Base-by-base conservation (phyloP, 1,140 invertebrate species). In the Eriocheir sinensis region DNA sequence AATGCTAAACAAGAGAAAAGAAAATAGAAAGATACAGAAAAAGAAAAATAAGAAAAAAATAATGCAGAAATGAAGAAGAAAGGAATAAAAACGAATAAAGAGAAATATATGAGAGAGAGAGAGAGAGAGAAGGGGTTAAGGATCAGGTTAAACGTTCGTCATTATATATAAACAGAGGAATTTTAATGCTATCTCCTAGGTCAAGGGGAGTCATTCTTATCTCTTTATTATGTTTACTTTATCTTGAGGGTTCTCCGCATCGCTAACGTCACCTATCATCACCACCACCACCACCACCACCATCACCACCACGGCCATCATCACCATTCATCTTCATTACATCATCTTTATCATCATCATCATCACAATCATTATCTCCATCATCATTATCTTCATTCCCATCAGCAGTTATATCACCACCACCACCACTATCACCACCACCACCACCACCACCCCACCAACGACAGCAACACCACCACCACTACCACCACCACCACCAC, bases 51-150 rank as follows among this genome's bases (percentile, higher is more conserved):
- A n/a, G n/a, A n/a, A n/a, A n/a, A n/a, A n/a, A n/a, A n/a, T n/a
- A n/a, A n/a, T n/a, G n/a, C n/a, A n/a, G n/a, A n/a, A n/a, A n/a
- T n/a, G 60, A 72, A 21, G n/a, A 21, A 72, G 60, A 72, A n/a
- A 72, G 60, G n/a, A n/a, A 72, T 4, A 72, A 21, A 72, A 21
- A 72, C 4, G 6, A n/a, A 72, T 12, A 72, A n/a, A 72, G 60
- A 72, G 60, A 72, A n/a, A 72, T 21, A 72, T n/a, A n/a, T n/a
- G n/a, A 72, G 60, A 72, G 60, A 72, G 60, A 72, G 60, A 72
- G 60, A 72, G 60, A 72, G 60, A 72, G 60, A 72, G 60, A n/a
- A n/a, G n/a, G n/a, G n/a, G n/a, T n/a, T n/a, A n/a, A n/a, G n/a
- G n/a, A n/a, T n/a, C n/a, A n/a, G n/a, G n/a, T n/a, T n/a, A n/a